Percentiles rank a stretch among this genome's conserved stretches.
These are phyloP conservation scores for Pterois miles DNA, from an alignment of 2,797 vertebrate genomes.

Conservation along the genomic window DNA sequence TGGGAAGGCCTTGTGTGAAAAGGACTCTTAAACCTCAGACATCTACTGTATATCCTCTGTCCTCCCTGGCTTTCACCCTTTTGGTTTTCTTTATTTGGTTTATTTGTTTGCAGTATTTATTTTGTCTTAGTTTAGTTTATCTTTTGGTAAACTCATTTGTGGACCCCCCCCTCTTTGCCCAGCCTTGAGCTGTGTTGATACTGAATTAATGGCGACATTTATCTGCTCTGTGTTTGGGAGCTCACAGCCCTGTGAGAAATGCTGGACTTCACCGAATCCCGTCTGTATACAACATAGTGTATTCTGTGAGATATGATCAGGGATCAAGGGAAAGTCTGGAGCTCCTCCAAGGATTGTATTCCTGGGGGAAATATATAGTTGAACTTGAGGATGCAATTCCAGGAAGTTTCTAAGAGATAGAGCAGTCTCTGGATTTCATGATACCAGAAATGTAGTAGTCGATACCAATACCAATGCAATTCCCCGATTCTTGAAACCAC, in stretches of 20 bases:
- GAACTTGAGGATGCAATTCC: background rate
- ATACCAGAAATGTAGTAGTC: background rate
- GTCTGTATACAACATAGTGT: background rate
- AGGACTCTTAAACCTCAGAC: background rate
- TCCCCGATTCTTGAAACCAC: background rate
- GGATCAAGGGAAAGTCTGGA: constrained; percentile 6
- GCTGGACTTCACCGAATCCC: background rate
- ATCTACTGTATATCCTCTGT: background rate
- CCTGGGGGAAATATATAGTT: background rate
- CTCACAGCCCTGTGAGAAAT: background rate
- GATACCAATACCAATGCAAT: background rate
- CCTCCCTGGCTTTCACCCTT: background rate
- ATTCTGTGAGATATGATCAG: constrained; percentile 4
- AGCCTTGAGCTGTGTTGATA: background rate
- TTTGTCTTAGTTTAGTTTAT: background rate
- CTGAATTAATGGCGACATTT: background rate
- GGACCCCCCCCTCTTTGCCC: background rate
- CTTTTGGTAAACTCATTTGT: background rate
- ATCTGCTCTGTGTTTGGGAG: background rate
- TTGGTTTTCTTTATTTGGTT: background rate
- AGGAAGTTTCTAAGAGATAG: background rate
- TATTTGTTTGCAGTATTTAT: background rate
- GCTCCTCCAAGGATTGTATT: constrained; percentile 19
- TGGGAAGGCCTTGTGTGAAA: background rate
- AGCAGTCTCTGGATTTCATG: background rate